Evolutionary conservation across 2,797 vertebrate species (phyloP).

Genomic region (Mus caroli): DNA sequence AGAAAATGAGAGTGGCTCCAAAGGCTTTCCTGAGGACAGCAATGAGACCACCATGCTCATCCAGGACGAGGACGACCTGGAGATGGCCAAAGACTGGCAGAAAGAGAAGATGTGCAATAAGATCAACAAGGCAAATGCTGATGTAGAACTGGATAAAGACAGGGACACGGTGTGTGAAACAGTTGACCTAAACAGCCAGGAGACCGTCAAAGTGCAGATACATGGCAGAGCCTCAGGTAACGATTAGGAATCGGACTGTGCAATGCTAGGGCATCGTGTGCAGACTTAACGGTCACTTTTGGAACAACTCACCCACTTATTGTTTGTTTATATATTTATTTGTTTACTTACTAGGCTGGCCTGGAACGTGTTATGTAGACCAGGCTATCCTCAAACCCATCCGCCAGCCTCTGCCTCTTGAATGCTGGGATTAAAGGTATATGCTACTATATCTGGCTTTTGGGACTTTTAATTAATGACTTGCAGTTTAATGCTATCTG

Average conservation of each 20-base stretch:
- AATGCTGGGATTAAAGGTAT: neutral
- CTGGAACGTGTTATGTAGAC: neutral
- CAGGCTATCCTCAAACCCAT: neutral
- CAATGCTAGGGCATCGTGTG: slow-evolving; percentile 23
- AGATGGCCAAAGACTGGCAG: slow-evolving; percentile 93
- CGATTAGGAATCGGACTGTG: slow-evolving; percentile 16
- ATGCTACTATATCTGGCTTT: neutral
- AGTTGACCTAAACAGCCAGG: slow-evolving; percentile 93
- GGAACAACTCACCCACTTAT: neutral
- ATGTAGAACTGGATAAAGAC: slow-evolving; percentile 95
- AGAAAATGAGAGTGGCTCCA: slow-evolving; percentile 90
- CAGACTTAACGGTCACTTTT: slow-evolving; percentile 25
- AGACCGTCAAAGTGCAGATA: slow-evolving; percentile 95
- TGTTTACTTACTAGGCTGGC: neutral
- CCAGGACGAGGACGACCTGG: slow-evolving; percentile 92
- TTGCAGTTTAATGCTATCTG: neutral
- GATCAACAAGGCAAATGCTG: slow-evolving; percentile 90
- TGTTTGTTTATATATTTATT: no score
- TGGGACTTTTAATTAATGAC: neutral
- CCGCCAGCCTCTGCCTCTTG: neutral
- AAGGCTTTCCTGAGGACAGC: slow-evolving; percentile 89
- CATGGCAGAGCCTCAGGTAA: slow-evolving; percentile 94
- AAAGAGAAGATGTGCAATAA: slow-evolving; percentile 96
- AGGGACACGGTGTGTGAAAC: slow-evolving; percentile 91
- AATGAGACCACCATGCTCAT: slow-evolving; percentile 97